Evolutionary conservation across 1,140 invertebrate species (phyloP), one percentile per base, ranked within the genome.

Genomic region (Galleria mellonella): DNA sequence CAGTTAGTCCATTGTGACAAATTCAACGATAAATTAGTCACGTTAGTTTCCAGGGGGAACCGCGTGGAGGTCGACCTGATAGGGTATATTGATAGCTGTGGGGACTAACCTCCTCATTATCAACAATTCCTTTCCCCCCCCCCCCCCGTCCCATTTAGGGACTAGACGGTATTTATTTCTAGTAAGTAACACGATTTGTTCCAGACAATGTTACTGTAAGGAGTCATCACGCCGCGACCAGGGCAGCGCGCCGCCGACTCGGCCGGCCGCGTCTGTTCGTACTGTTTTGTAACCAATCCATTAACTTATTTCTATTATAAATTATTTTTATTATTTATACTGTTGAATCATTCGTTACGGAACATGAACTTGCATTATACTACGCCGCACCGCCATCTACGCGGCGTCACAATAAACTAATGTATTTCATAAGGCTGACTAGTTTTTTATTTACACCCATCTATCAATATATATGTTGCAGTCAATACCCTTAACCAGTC

Each of bases 281-380:
- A 69, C 65, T 65, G 72, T 82, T 77, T 75, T 76, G 68, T 79
- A 79, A 75, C 72, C 73, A 72, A 72, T 74, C 70, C 74, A 81
- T 81, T 79, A 79, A 82, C 72, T 79, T 76, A 79, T 77, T 70
- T 60, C 57, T 72, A 71, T 62, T 72, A 76, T 76, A 82, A 79
- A 78, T 79, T 83, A 82, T 82, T 83, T 83, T 82, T 83, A 82
- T 76, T 83, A 83, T 83, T 79, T 83, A 79, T 76, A 83, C 72
- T 72, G 70, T 75, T 73, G 64, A 67, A 66, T 60, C 65, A 67
- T 47, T 70, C 66, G 70, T 72, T 71, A 75, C 73, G 67, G 67
- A 67, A 70, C 67, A 72, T 57, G 74, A 51, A 38, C 55, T 55
- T 41, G 51, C 59, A 48, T 42, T 29, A 31, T 11, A 32, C 32